phyloP scores from a whole-genome alignment of 2,888 invertebrate genomes.

The Heliconius ethilla region DNA sequence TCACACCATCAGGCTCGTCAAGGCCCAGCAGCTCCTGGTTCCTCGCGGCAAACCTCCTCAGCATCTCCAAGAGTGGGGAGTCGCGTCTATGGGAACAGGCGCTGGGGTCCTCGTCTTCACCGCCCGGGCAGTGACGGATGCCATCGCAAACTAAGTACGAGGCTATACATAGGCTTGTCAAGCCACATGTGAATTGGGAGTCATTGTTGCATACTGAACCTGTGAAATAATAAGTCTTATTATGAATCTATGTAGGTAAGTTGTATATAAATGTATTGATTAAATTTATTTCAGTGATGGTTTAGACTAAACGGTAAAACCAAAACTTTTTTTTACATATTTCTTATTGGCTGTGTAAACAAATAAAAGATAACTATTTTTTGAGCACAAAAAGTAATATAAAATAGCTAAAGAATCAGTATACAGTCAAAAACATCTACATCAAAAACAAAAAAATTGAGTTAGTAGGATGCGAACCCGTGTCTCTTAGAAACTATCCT shows the following conservation, averaged over 20 bases:
- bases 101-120: slow-evolving; percentile 80
- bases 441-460: background rate
- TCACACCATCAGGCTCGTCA: slow-evolving; percentile 69
- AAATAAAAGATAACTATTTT: background rate
- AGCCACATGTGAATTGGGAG: slow-evolving; percentile 70
- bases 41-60: slow-evolving; percentile 70
- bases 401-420: too few species aligned
- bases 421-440: too few species aligned
- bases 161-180: slow-evolving; percentile 83
- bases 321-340: too few species aligned
- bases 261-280: background rate
- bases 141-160: slow-evolving; percentile 86
- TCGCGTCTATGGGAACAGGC: slow-evolving; percentile 70
- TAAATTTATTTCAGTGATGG: background rate
- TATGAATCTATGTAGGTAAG: too few species aligned
- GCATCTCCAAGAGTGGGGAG: slow-evolving; percentile 71
- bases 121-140: slow-evolving; percentile 84
- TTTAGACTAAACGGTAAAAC: background rate
- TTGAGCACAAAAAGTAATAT: background rate
- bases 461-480: background rate
- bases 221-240: slow-evolving; percentile 45
- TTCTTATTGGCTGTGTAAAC: too few species aligned
- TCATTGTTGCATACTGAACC: slow-evolving; percentile 71
- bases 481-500: background rate
- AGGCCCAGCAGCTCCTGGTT: slow-evolving; percentile 73